phyloP scores from a whole-genome alignment of 2,888 invertebrate genomes.

The Busseola fusca region DNA sequence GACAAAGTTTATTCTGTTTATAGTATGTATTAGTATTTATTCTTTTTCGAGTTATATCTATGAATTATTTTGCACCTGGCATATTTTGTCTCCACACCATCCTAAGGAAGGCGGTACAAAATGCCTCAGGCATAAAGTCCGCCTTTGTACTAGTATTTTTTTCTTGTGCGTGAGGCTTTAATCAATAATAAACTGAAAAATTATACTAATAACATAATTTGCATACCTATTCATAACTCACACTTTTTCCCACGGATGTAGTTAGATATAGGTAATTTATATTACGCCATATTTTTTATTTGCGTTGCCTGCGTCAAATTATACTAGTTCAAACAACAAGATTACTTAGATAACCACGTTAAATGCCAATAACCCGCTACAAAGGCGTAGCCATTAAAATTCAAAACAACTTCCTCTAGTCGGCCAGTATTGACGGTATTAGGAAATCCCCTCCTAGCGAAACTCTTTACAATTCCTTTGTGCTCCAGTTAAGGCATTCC shows the following conservation, averaged over 20 bases:
- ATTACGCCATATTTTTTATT: background rate
- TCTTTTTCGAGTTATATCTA: background rate
- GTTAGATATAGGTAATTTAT: background rate
- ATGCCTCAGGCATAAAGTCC: background rate
- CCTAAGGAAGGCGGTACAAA: too few relatives aligned
- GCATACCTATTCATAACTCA: background rate
- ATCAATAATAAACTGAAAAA: too few relatives aligned
- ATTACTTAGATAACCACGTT: background rate
- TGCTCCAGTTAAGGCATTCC: slow-evolving; percentile 63
- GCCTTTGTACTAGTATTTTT: background rate
- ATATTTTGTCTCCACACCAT: background rate
- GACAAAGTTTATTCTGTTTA: background rate
- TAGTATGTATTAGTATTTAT: background rate
- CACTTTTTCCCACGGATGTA: background rate
- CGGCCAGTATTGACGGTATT: slow-evolving; percentile 1
- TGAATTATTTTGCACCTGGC: too few relatives aligned
- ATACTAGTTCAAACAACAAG: background rate
- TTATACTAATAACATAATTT: background rate
- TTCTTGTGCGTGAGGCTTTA: too few relatives aligned
- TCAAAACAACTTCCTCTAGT: slow-evolving; percentile 6
- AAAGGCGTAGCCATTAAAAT: slow-evolving; percentile 16
- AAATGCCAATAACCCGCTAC: background rate
- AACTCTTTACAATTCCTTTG: slow-evolving; percentile 57
- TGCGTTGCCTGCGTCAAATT: background rate
- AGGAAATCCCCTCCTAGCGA: slow-evolving; percentile 35